A percentile compares a stretch with the other conserved stretches of the same genome.
phyloP scores from a whole-genome alignment of 2,797 vertebrate genomes.

The Labroides dimidiatus region DNA sequence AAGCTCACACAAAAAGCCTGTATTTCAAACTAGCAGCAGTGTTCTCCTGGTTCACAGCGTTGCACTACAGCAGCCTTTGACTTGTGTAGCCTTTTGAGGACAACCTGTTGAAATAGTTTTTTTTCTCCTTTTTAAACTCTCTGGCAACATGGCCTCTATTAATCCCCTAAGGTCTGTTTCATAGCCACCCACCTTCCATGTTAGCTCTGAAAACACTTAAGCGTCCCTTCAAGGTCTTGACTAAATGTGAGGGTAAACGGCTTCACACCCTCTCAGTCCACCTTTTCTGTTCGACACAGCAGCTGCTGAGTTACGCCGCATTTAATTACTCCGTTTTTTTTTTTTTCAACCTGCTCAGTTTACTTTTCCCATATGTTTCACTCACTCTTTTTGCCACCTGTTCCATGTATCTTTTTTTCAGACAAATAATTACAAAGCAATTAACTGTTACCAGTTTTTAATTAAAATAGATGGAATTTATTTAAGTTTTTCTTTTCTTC shows the following conservation, averaged over 20 bases:
- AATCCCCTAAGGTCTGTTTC: constrained; percentile 43
- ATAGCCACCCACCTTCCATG: constrained; percentile 28
- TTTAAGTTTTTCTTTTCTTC: not conserved
- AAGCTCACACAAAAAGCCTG: not conserved
- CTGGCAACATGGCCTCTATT: constrained; percentile 24
- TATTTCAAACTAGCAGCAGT: not conserved
- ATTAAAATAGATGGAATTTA: not conserved
- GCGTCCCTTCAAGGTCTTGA: constrained; percentile 44
- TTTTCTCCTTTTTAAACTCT: constrained; percentile 12
- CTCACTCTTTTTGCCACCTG: not conserved
- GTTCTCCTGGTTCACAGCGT: not conserved
- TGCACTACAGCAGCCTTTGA: not conserved
- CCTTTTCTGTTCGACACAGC: constrained; percentile 33
- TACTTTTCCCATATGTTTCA: constrained; percentile 16
- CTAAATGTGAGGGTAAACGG: constrained; percentile 53
- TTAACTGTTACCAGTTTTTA: not conserved
- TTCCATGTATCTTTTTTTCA: not conserved
- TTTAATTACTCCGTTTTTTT: constrained; percentile 11
- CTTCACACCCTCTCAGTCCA: constrained; percentile 25
- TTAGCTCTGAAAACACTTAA: constrained; percentile 49
- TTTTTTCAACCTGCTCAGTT: not conserved
- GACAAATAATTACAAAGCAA: constrained; percentile 11
- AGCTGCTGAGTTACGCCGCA: constrained; percentile 24
- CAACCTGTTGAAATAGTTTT: constrained; percentile 17
- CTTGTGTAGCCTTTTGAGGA: constrained; percentile 1